Percentiles rank a stretch among this genome's conserved stretches.
These are phyloP conservation scores for Apus apus DNA, from an alignment of 2,113 vertebrate genomes.

Conservation along the genomic window DNA sequence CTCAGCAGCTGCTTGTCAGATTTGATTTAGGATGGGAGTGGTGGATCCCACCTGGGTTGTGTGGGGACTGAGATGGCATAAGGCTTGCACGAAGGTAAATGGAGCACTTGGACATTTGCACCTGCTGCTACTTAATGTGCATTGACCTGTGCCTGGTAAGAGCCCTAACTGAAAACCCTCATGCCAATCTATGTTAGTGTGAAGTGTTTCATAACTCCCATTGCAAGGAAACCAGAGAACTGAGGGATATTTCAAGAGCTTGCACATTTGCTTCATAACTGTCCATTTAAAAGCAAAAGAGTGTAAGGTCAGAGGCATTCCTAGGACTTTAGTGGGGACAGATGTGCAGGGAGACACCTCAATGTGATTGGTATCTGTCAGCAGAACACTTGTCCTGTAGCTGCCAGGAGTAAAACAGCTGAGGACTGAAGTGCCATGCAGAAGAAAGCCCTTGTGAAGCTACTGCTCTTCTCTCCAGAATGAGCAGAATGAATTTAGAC, in stretches of 20 bases:
- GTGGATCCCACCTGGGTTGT: neutral
- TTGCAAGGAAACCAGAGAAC: neutral
- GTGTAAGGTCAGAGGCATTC: neutral
- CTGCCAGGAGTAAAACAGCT: neutral
- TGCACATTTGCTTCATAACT: neutral
- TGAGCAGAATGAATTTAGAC: neutral
- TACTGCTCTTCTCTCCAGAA: neutral
- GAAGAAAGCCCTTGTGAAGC: neutral
- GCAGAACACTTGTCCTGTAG: neutral
- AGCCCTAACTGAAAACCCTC: neutral
- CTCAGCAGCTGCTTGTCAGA: neutral
- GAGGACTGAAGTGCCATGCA: neutral
- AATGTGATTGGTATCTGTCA: neutral
- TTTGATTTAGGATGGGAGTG: neutral
- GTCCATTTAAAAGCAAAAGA: neutral
- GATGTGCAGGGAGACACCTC: neutral
- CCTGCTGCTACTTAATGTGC: neutral
- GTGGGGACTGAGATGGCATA: accelerated
- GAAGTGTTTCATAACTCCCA: neutral
- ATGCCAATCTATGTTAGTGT: neutral
- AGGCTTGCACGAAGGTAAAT: neutral
- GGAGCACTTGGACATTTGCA: neutral
- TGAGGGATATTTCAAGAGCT: neutral
- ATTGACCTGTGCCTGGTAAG: neutral
- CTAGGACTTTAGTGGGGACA: neutral